A percentile compares a stretch with the other conserved stretches of the same genome.
Conservation (phyloP, 2,797 vertebrate species). For the Arremon brunneinucha region DNA sequence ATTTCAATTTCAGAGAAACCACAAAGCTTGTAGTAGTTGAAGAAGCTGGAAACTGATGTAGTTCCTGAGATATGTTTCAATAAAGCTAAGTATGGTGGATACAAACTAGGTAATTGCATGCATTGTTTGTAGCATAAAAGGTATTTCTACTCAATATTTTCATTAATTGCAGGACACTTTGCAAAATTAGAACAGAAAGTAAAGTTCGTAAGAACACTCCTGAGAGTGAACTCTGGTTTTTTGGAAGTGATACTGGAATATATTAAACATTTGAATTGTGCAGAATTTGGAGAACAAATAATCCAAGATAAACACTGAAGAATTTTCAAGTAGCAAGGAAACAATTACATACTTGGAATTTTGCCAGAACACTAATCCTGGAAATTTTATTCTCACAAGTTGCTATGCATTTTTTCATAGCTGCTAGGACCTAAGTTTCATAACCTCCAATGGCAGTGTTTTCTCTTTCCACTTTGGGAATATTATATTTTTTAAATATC, state of each 20-base stretch:
- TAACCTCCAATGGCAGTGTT: not conserved
- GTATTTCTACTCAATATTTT: not conserved
- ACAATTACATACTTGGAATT: not conserved
- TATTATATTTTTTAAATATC: not conserved
- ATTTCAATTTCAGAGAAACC: not conserved
- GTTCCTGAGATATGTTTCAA: not conserved
- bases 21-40: not conserved
- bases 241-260: not conserved
- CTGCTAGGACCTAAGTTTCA: not conserved
- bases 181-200: not conserved
- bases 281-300: not conserved
- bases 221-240: not conserved
- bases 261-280: not conserved
- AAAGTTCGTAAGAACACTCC: not conserved
- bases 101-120: not conserved
- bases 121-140: not conserved
- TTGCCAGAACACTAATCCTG: not conserved
- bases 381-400: not conserved
- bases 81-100: not conserved
- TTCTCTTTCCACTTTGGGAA: not conserved
- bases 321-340: not conserved
- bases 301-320: not conserved
- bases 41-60: not conserved
- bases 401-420: not conserved
- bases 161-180: not conserved